A percentile compares a stretch with the other conserved stretches of the same genome.
Conservation (phyloP, 1,140 invertebrate species). For the Trichonephila clavata region DNA sequence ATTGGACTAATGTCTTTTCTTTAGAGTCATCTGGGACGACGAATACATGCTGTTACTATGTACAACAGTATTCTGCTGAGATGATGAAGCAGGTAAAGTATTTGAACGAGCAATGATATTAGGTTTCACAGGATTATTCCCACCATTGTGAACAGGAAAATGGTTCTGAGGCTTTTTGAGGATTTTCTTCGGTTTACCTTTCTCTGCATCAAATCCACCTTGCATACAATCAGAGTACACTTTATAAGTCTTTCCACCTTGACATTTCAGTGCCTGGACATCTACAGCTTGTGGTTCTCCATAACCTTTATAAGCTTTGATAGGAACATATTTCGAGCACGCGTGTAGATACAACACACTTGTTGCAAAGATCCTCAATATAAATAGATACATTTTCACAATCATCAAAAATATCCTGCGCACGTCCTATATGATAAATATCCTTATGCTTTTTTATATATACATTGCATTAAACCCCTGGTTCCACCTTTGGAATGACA, state of each 20-base stretch:
- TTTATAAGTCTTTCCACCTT: no score
- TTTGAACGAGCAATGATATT: conserved; percentile 46
- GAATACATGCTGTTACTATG: conserved; percentile 28
- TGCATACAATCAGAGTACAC: no score
- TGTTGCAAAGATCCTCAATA: conserved; percentile 87
- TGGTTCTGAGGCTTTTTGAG: neutral
- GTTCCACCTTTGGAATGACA: conserved; percentile 64
- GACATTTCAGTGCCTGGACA: neutral
- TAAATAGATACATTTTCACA: conserved; percentile 88
- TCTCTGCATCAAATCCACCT: no score
- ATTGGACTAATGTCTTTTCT: conserved; percentile 9
- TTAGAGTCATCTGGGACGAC: neutral
- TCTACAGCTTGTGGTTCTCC: conserved; percentile 41
- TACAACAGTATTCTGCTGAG: conserved; percentile 19
- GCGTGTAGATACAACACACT: conserved; percentile 53
- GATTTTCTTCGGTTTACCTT: no score
- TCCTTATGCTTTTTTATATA: conserved; percentile 82
- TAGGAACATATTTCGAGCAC: conserved; percentile 68
- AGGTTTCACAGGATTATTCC: neutral
- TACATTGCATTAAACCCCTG: conserved; percentile 89
- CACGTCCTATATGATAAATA: conserved; percentile 86
- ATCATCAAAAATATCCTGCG: conserved; percentile 88
- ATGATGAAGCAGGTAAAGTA: conserved; percentile 27
- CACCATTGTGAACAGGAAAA: conserved; percentile 20
- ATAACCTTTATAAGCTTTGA: conserved; percentile 76